Evolutionary conservation across 1,140 invertebrate genomes (phyloP).

Genomic region (Anastrepha ludens): DNA sequence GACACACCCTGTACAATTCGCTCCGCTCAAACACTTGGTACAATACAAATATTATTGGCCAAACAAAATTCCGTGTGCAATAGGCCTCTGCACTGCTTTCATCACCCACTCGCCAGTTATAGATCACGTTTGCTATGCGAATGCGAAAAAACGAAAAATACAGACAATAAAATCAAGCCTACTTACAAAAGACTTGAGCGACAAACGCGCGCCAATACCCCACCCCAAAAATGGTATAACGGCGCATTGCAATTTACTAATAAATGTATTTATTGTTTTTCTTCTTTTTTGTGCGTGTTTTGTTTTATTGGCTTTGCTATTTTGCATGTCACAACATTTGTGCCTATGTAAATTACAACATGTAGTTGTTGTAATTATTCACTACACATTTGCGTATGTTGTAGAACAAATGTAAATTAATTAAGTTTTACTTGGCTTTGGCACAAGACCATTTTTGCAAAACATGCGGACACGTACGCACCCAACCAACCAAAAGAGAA

Average conservation of each 20-base stretch:
- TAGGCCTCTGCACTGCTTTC: conserved; percentile 25
- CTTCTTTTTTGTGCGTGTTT: neutral
- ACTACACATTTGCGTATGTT: neutral
- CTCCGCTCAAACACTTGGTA: too few relatives aligned
- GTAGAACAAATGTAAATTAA: conserved; percentile 50
- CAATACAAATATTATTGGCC: too few relatives aligned
- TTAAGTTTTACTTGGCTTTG: neutral
- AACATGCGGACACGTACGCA: conserved; percentile 17
- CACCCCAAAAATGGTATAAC: conserved; percentile 16
- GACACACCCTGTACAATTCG: too few relatives aligned
- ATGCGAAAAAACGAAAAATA: neutral
- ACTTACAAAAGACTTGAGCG: conserved; percentile 11
- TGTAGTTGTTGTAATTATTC: conserved; percentile 42
- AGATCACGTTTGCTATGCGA: conserved; percentile 32
- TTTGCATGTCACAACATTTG: conserved; percentile 19
- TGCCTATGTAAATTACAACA: conserved; percentile 21
- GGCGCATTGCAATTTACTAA: conserved; percentile 24
- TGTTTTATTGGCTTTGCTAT: neutral
- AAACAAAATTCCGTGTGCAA: neutral
- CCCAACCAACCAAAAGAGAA: neutral
- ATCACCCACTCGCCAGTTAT: conserved; percentile 45
- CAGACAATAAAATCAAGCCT: conserved; percentile 21
- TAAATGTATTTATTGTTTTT: neutral
- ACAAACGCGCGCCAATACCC: neutral
- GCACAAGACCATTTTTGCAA: conserved; percentile 53